A percentile compares a stretch with the other conserved stretches of the same genome.
phyloP scores from a whole-genome alignment of 2,888 invertebrate species.

The Xiphydria camelus region DNA sequence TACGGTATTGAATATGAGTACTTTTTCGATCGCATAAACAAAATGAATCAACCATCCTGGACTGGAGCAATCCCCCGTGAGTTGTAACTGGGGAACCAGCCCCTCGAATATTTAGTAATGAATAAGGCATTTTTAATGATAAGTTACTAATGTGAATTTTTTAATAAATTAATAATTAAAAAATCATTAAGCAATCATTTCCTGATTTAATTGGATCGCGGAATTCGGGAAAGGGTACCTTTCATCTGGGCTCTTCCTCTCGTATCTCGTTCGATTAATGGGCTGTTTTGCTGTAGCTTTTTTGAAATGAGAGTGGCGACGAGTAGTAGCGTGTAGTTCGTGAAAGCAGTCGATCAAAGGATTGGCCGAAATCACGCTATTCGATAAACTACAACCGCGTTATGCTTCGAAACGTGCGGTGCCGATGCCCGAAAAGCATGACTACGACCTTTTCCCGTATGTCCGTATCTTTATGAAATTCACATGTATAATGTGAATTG shows the following conservation, averaged over 20 bases:
- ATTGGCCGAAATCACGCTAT: too few relatives aligned
- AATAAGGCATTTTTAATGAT: constrained; percentile 55
- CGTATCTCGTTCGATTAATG: too few relatives aligned
- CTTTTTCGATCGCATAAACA: constrained; percentile 38
- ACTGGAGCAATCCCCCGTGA: constrained; percentile 35
- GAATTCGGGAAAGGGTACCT: too few relatives aligned
- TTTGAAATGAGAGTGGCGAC: too few relatives aligned
- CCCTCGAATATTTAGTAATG: constrained; percentile 51
- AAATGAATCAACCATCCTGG: constrained; percentile 38
- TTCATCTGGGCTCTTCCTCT: too few relatives aligned
- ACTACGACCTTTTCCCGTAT: constrained; percentile 1
- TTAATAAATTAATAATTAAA: constrained; percentile 50
- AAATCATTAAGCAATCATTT: background rate
- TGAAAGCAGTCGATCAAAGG: too few relatives aligned
- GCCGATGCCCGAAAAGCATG: too few relatives aligned
- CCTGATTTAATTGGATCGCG: too few relatives aligned
- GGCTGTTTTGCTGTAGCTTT: too few relatives aligned
- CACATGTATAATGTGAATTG: constrained; percentile 8
- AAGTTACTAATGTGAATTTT: constrained; percentile 55
- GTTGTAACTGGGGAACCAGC: constrained; percentile 36
- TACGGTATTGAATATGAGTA: constrained; percentile 28
- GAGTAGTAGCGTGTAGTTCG: too few relatives aligned
- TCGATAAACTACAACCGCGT: too few relatives aligned
- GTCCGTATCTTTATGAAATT: constrained; percentile 7
- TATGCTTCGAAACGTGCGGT: too few relatives aligned